Evolutionary conservation across 2,888 invertebrate genomes (phyloP).

Genomic region (Cheilosia impressa): DNA sequence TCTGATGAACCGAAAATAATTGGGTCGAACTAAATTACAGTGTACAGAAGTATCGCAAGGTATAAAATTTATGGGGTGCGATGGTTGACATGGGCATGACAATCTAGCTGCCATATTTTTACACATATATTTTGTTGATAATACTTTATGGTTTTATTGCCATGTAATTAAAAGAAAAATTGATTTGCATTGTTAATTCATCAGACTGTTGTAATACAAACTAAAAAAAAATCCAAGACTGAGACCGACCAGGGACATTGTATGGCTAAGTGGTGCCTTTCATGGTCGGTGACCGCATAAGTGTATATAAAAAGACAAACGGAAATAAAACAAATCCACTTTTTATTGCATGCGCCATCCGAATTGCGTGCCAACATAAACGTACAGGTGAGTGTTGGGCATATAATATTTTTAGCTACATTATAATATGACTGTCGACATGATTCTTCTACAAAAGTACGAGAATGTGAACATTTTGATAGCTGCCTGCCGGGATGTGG

Average conservation of each 20-base stretch:
- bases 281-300: slow-evolving; percentile 25
- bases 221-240: slow-evolving; percentile 8
- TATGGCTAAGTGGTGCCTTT: slow-evolving; percentile 28
- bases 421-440: slow-evolving; percentile 29
- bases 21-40: slow-evolving; percentile 75
- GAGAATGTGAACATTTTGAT: slow-evolving; percentile 28
- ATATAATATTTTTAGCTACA: slow-evolving; percentile 71
- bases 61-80: slow-evolving; percentile 69
- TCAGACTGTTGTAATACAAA: slow-evolving; percentile 2
- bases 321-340: slow-evolving; percentile 7
- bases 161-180: slow-evolving; percentile 60
- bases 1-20: slow-evolving; percentile 75
- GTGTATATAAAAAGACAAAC: not conserved
- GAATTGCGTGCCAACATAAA: slow-evolving; percentile 59
- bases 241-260: not conserved
- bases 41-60: slow-evolving; percentile 57
- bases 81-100: slow-evolving; percentile 69
- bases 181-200: slow-evolving; percentile 69
- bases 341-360: slow-evolving; percentile 34
- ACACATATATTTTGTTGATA: slow-evolving; percentile 3
- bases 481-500: slow-evolving; percentile 7
- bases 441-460: slow-evolving; percentile 61
- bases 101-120: slow-evolving; percentile 49
- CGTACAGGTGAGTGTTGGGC: slow-evolving; percentile 24
- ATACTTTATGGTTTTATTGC: slow-evolving; percentile 30